A percentile compares a stretch with the other conserved stretches of the same genome.
phyloP scores from a whole-genome alignment of 2,888 invertebrate genomes.

The Craniophora ligustri region DNA sequence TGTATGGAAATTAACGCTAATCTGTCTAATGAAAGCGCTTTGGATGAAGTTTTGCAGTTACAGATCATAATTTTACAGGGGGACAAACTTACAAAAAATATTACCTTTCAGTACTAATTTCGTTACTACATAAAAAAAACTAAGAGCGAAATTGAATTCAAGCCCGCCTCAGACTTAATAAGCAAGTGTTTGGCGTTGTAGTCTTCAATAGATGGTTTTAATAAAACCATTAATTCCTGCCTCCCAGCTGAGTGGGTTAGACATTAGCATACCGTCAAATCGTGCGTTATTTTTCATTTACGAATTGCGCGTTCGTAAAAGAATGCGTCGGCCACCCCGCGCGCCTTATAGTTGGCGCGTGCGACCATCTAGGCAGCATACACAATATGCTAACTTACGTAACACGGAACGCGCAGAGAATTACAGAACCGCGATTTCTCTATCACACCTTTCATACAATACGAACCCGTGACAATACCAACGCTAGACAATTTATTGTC shows the following conservation, averaged over 20 bases:
- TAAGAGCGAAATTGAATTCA: conserved; percentile 18
- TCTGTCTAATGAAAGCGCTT: conserved; percentile 35
- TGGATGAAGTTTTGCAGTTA: conserved; percentile 9
- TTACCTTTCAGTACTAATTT: too few relatives aligned
- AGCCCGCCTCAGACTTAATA: conserved; percentile 23
- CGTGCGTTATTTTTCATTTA: conserved; percentile 63
- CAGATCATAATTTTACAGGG: not conserved
- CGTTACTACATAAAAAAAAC: too few relatives aligned
- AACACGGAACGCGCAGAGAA: conserved; percentile 80
- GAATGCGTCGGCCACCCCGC: conserved; percentile 83
- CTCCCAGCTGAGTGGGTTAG: conserved; percentile 6
- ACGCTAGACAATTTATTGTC: conserved; percentile 68
- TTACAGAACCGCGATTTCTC: conserved; percentile 83
- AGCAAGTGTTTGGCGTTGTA: not conserved
- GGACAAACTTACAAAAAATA: not conserved
- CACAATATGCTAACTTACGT: conserved; percentile 77
- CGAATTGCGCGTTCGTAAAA: conserved; percentile 67
- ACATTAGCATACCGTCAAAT: conserved; percentile 44
- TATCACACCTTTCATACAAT: conserved; percentile 78
- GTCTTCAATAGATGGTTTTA: conserved; percentile 9
- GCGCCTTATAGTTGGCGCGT: conserved; percentile 78
- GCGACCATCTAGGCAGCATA: conserved; percentile 67
- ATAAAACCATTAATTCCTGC: conserved; percentile 7
- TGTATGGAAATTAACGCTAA: conserved; percentile 51
- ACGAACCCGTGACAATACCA: conserved; percentile 70